Conservation (phyloP, 92 coral and sea anemone species). For the Epizoanthus scotinus region DNA sequence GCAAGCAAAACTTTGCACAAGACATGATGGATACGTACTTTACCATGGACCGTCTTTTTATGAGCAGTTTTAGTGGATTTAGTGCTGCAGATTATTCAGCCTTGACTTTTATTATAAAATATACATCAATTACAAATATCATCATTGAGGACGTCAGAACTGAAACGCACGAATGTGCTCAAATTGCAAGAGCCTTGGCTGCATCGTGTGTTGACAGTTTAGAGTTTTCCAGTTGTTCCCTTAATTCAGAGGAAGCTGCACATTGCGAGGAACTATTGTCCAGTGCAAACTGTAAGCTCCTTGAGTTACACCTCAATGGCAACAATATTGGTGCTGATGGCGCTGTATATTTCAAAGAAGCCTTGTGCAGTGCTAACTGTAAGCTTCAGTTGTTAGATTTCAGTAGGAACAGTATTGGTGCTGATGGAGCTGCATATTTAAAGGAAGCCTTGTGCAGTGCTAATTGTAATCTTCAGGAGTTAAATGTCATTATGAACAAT, state of each 20-base stretch:
- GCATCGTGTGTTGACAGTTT: not conserved
- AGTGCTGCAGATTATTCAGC: not conserved
- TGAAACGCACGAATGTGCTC: not conserved
- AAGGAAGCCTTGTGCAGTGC: slow-evolving; percentile 17
- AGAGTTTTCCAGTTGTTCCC: not conserved
- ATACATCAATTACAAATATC: not conserved
- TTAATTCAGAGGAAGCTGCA: too few relatives aligned
- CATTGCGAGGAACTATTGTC: too few relatives aligned
- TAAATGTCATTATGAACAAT: not conserved
- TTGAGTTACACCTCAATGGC: too few relatives aligned
- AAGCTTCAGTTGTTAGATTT: too few relatives aligned
- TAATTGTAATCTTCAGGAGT: not conserved
- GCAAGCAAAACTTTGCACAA: not conserved
- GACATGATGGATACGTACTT: not conserved
- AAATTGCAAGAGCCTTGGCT: not conserved
- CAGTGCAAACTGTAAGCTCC: too few relatives aligned
- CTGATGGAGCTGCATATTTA: slow-evolving; percentile 1
- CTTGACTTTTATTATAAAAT: not conserved
- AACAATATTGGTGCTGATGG: not conserved
- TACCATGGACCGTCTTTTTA: too few relatives aligned
- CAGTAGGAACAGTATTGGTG: not conserved
- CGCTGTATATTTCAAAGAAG: not conserved
- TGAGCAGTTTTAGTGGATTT: too few relatives aligned
- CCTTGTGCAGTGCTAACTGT: slow-evolving; percentile 22
- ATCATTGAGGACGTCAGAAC: not conserved